Evolutionary conservation across 1,140 invertebrate genomes (phyloP).

Genomic region (Pseudomyrmex concolor): DNA sequence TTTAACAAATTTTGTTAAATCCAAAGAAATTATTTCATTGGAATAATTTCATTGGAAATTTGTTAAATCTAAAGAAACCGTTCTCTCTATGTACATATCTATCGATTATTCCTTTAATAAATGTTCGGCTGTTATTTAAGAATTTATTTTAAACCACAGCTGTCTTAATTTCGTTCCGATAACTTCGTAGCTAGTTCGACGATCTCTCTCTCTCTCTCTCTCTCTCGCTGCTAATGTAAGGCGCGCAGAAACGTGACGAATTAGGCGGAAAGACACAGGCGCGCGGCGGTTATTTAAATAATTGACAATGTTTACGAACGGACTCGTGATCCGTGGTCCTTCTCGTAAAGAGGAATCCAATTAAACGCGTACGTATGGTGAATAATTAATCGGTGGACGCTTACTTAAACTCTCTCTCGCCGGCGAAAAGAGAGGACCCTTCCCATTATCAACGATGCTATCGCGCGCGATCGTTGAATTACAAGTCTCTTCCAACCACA

Average conservation of each 20-base stretch:
- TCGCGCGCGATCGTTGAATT: constrained; percentile 44
- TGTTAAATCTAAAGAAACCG: too few relatives aligned
- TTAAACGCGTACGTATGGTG: constrained; percentile 82
- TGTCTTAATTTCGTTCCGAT: neutral
- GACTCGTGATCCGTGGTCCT: constrained; percentile 52
- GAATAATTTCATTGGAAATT: too few relatives aligned
- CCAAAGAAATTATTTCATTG: too few relatives aligned
- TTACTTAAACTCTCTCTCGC: constrained; percentile 78
- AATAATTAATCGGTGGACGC: constrained; percentile 81
- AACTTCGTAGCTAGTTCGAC: neutral
- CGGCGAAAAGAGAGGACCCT: constrained; percentile 47
- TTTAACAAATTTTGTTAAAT: too few relatives aligned
- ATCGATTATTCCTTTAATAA: too few relatives aligned
- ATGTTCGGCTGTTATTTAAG: too few relatives aligned
- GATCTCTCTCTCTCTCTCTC: neutral
- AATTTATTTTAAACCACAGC: too few relatives aligned
- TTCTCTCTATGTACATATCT: too few relatives aligned
- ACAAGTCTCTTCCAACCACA: neutral
- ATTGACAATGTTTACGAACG: constrained; percentile 84
- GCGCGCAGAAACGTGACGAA: constrained; percentile 63
- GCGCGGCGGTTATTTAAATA: constrained; percentile 82
- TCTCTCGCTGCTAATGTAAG: constrained; percentile 47
- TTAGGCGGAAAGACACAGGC: constrained; percentile 63
- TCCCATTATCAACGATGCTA: constrained; percentile 46
- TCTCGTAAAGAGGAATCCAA: constrained; percentile 74